Evolutionary conservation across 2,113 vertebrate species (phyloP), one percentile per base, ranked within the genome.

Genomic region (Arizona elegans): DNA sequence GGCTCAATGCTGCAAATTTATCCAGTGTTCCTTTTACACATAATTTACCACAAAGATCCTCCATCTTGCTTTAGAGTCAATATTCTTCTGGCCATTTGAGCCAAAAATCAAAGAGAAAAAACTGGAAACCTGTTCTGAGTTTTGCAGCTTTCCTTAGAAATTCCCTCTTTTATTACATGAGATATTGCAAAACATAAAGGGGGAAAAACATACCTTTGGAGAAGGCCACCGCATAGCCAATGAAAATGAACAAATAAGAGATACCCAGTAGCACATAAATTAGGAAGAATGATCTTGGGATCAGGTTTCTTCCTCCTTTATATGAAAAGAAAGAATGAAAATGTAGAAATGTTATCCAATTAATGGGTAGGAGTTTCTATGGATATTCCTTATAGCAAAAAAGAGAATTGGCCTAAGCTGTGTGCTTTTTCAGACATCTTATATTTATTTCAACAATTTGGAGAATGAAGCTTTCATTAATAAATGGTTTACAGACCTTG

Each of bases 201-300:
- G 43, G 15, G 3, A 92, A 43, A 55, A 55, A 75, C 0, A 59
- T 95, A 96, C 96, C 95, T 96, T 70, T 94, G 89, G 96, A 95
- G 23, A 96, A 50, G 0, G 95, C 59, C 54, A 95, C 92, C 0
- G 87, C 24, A 0, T 94, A 96, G 0, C 96, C 87, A 91, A 53
- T 91, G 93, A 94, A 1, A 92, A 50, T 59, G 9, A 96, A 92
- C 54, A 96, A 3, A 53, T 95, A 94, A 62, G 59, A 95, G 58
- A 96, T 17, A 9, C 56, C 94, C 92, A 96, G 70, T 0, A 96
- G 92, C 17, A 88, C 13, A 1, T 96, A 96, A 0, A 95, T 50
- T 0, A n/a, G 88, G 86, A 55, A 29, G 5, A 94, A 93, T 3
- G 95, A 87, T 21, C 86, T 87, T 90, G 21, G 91, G 86, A 92